Conservation (phyloP, 2,797 vertebrate genomes). For the Sternotherus odoratus region DNA sequence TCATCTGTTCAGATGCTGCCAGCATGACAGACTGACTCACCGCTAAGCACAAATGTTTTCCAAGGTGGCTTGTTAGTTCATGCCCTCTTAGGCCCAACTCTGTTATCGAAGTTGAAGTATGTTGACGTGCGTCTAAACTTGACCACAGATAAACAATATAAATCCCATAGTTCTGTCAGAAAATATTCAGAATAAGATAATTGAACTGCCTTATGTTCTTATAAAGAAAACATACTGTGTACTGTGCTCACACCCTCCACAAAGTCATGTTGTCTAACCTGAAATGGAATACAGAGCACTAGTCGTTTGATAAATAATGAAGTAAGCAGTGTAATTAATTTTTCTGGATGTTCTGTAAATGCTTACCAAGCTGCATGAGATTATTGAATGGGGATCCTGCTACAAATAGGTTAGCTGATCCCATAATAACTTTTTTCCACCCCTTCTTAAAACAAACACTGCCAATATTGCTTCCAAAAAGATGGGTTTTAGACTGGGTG, state of each 20-base stretch:
- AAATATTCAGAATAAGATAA: constrained; percentile 8
- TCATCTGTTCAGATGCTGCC: neutral
- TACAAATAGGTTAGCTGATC: constrained; percentile 48
- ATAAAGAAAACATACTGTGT: constrained; percentile 18
- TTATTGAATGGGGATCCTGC: constrained; percentile 11
- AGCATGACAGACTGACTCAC: neutral
- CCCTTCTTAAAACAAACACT: constrained; percentile 41
- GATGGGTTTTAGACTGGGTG: constrained; percentile 15
- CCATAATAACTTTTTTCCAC: neutral
- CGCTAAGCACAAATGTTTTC: neutral
- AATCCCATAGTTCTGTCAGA: neutral
- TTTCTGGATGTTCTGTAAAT: constrained; percentile 24
- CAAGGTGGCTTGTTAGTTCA: neutral
- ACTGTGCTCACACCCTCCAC: constrained; percentile 12
- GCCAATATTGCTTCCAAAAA: constrained; percentile 49
- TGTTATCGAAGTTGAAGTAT: neutral
- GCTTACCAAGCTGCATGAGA: constrained; percentile 24
- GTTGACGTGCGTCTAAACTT: neutral
- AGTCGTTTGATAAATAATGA: constrained; percentile 59
- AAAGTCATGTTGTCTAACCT: constrained; percentile 49
- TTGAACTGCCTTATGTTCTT: constrained; percentile 41
- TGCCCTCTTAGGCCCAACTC: neutral
- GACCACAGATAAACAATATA: constrained; percentile 39
- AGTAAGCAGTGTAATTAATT: constrained; percentile 45
- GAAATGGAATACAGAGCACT: constrained; percentile 17